Percentiles rank a stretch among this genome's conserved stretches.
Conservation (phyloP, 1,140 invertebrate species). For the Argopecten irradians region DNA sequence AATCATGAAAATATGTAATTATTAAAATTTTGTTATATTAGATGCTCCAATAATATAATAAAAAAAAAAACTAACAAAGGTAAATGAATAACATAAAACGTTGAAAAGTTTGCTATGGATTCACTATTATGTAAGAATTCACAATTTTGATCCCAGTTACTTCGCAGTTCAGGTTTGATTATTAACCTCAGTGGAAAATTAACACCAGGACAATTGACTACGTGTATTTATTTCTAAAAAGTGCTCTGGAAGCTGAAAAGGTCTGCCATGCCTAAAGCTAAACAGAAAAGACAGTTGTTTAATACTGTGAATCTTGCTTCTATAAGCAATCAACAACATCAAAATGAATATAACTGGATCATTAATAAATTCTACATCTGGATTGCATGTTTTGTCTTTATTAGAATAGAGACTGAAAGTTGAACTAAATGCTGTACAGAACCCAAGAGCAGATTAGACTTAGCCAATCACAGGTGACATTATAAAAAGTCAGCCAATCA, state of each 20-base stretch:
- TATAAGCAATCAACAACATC: neutral
- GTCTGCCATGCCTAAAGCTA: conserved; percentile 10
- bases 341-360: neutral
- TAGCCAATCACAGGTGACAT: no score
- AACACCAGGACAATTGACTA: neutral
- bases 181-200: conserved; percentile 76
- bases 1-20: no score
- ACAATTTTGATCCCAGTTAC: conserved; percentile 97
- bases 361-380: neutral
- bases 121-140: no score
- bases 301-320: neutral
- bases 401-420: no score
- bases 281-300: neutral
- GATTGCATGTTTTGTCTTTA: neutral
- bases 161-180: conserved; percentile 98
- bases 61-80: no score
- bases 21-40: no score
- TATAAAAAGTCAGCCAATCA: no score
- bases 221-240: neutral
- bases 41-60: no score
- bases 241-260: neutral
- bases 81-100: no score
- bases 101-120: no score
- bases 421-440: no score
- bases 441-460: no score